Conservation (phyloP, 2,797 vertebrate species). For the Esox masquinongy region DNA sequence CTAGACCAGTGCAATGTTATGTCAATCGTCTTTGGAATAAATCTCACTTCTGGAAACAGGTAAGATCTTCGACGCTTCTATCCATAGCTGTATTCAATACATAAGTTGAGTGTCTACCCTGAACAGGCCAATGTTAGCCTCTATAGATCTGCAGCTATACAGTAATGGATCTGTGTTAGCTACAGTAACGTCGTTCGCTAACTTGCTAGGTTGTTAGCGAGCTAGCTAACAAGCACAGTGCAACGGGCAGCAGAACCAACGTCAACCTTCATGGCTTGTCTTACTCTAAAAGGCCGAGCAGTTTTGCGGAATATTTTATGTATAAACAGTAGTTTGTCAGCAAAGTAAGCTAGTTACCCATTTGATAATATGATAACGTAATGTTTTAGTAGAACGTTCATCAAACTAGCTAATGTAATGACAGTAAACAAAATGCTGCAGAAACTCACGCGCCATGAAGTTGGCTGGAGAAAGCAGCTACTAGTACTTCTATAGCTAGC, state of each 20-base stretch:
- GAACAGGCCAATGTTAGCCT: constrained; percentile 1
- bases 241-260: neutral
- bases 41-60: constrained; percentile 62
- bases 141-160: constrained; percentile 38
- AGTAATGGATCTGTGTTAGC: neutral
- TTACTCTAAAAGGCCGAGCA: neutral
- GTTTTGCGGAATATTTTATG: neutral
- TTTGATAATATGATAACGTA: neutral
- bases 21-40: constrained; percentile 68
- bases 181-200: constrained; percentile 24
- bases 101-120: constrained; percentile 1
- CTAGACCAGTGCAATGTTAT: constrained; percentile 67
- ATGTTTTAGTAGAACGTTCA: neutral
- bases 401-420: neutral
- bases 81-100: neutral
- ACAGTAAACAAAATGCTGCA: neutral
- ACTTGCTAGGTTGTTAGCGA: constrained; percentile 58
- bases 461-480: neutral
- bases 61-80: constrained; percentile 46
- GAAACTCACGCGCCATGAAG: neutral
- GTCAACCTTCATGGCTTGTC: neutral
- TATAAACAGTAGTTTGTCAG: constrained; percentile 36
- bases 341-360: neutral
- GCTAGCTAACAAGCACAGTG: constrained; percentile 23
- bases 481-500: no score